Evolutionary conservation across 2,797 vertebrate species (phyloP).

Genomic region (Melanogrammus aeglefinus): DNA sequence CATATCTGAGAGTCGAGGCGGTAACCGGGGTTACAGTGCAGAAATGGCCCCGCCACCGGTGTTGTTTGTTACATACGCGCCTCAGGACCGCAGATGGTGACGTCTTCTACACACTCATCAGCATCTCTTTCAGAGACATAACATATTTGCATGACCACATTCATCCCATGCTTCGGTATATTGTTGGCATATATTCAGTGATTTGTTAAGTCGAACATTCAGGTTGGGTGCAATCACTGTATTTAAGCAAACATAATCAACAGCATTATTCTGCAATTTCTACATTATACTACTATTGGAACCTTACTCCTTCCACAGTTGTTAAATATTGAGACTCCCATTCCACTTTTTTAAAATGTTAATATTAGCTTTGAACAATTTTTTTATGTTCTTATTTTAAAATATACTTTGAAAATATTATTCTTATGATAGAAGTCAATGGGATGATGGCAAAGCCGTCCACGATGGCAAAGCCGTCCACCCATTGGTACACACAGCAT

Average conservation of each 20-base stretch:
- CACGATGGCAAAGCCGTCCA: no score
- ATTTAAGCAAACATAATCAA: neutral
- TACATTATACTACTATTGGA: no score
- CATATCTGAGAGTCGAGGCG: neutral
- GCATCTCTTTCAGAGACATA: conserved; percentile 39
- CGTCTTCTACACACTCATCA: conserved; percentile 40
- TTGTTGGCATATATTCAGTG: neutral
- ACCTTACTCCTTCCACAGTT: no score
- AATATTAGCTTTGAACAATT: no score
- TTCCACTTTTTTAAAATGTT: conserved; percentile 29
- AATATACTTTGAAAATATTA: no score
- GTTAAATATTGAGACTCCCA: no score
- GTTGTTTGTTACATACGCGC: conserved; percentile 56
- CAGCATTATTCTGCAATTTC: neutral
- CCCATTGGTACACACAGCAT: conserved; percentile 51
- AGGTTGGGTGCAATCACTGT: neutral
- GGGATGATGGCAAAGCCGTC: no score
- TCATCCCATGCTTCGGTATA: neutral
- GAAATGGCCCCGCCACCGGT: conserved; percentile 47
- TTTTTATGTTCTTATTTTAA: no score
- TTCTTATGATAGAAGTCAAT: no score
- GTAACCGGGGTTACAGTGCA: conserved; percentile 50
- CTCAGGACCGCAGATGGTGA: conserved; percentile 47
- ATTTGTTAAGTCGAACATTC: no score
- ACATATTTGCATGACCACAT: neutral